A percentile compares a stretch with the other conserved stretches of the same genome.
These are phyloP conservation scores for Synergus laeviventris DNA, from an alignment of 2,888 invertebrate genomes.

Conservation along the genomic window DNA sequence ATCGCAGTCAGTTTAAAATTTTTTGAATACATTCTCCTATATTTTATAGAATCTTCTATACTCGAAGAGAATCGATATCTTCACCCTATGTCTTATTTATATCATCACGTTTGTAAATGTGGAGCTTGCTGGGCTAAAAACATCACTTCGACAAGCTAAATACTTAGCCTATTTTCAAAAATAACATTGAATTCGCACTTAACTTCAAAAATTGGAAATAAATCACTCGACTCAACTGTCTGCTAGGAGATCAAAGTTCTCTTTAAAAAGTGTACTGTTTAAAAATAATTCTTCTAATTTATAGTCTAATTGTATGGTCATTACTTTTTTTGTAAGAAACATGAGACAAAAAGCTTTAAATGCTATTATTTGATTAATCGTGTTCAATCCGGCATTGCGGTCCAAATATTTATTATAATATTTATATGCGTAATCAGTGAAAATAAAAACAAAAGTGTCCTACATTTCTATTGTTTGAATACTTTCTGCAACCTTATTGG, in stretches of 20 bases:
- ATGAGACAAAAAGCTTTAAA: too few species aligned
- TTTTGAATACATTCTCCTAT: background rate
- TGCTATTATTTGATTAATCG: too few species aligned
- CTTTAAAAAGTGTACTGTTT: too few species aligned
- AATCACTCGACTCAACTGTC: background rate
- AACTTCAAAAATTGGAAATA: too few species aligned
- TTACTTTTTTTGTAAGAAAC: too few species aligned
- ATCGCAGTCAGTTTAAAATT: too few species aligned
- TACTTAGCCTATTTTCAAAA: conserved; percentile 24
- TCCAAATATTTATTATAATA: too few species aligned
- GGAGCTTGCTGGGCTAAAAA: conserved; percentile 15
- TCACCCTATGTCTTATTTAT: conserved; percentile 23
- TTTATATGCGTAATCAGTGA: background rate
- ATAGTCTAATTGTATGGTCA: too few species aligned
- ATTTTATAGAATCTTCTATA: conserved; percentile 14
- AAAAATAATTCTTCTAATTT: too few species aligned
- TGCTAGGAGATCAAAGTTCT: background rate
- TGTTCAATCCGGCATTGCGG: too few species aligned
- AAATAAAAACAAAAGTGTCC: background rate
- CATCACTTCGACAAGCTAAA: conserved; percentile 12
- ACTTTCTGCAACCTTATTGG: background rate
- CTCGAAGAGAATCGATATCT: conserved; percentile 18
- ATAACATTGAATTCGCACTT: background rate
- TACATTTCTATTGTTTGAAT: background rate
- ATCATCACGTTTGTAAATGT: conserved; percentile 9